phyloP scores from a whole-genome alignment of 2,113 vertebrate species.

The Psilopsiagon aymara region DNA sequence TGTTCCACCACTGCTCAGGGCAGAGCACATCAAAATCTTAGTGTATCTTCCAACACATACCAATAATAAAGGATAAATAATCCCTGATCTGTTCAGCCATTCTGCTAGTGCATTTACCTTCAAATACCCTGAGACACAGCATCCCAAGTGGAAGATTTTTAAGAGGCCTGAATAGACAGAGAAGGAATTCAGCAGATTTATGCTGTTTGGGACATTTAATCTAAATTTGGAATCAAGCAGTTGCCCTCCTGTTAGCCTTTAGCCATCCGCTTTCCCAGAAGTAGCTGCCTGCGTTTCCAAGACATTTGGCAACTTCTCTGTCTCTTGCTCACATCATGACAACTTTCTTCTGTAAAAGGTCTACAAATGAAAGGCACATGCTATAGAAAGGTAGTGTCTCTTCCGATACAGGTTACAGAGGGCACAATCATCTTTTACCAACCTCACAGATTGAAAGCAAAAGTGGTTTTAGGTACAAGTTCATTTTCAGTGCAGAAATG shows the following conservation, averaged over 20 bases:
- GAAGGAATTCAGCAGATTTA: neutral
- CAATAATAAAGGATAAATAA: neutral
- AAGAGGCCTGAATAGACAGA: neutral
- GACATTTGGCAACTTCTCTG: slow-evolving; percentile 12
- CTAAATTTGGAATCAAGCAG: slow-evolving; percentile 17
- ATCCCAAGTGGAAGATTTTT: neutral
- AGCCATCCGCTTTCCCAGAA: slow-evolving; percentile 7
- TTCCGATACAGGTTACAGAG: neutral
- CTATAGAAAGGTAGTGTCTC: neutral
- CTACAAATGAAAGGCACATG: neutral
- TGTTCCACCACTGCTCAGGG: neutral
- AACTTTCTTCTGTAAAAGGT: neutral
- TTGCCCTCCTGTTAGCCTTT: slow-evolving; percentile 21
- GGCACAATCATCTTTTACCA: neutral
- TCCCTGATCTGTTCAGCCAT: neutral
- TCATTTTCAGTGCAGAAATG: neutral
- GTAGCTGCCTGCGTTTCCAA: slow-evolving; percentile 14
- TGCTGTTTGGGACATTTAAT: neutral
- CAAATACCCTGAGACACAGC: neutral
- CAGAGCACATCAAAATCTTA: neutral
- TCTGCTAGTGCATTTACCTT: neutral
- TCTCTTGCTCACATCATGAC: neutral
- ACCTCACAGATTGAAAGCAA: neutral
- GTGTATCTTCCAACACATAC: neutral
- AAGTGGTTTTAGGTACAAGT: neutral